Conservation (phyloP, 2,888 invertebrate genomes). For the Limnephilus lunatus region DNA sequence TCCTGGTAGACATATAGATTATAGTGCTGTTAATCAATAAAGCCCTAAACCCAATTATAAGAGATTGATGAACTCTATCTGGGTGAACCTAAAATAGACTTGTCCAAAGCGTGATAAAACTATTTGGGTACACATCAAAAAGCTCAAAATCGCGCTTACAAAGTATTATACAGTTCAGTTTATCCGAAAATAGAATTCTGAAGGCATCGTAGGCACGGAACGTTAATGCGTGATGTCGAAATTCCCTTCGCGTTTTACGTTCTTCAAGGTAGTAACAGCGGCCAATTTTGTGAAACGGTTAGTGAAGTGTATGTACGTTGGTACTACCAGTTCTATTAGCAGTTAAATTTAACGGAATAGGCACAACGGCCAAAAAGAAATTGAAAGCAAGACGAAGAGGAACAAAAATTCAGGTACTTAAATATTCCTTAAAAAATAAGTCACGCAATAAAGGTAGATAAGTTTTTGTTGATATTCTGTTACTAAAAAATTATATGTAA, state of each 20-base stretch:
- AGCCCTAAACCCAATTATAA: not conserved
- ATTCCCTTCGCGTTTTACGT: not conserved
- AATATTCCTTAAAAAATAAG: not conserved
- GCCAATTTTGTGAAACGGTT: not conserved
- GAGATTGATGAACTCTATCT: not conserved
- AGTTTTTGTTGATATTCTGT: too few relatives aligned
- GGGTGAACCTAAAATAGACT: not conserved
- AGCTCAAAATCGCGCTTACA: not conserved
- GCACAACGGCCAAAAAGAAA: not conserved
- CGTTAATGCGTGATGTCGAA: not conserved
- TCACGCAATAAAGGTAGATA: not conserved
- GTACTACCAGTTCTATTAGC: constrained; percentile 19
- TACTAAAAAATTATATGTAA: too few relatives aligned
- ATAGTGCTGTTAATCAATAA: not conserved
- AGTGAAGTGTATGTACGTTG: not conserved
- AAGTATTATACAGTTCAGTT: not conserved
- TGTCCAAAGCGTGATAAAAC: not conserved
- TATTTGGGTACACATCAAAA: not conserved
- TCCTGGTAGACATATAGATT: too few relatives aligned
- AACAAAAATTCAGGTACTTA: not conserved
- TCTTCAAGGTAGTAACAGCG: not conserved
- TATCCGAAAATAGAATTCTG: not conserved
- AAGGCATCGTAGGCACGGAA: not conserved
- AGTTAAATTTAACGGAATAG: constrained; percentile 36
- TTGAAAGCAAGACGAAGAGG: not conserved